Evolutionary conservation across 1,140 invertebrate genomes (phyloP), one percentile per base, ranked within the genome.

Genomic region (Heliconius melpomene): DNA sequence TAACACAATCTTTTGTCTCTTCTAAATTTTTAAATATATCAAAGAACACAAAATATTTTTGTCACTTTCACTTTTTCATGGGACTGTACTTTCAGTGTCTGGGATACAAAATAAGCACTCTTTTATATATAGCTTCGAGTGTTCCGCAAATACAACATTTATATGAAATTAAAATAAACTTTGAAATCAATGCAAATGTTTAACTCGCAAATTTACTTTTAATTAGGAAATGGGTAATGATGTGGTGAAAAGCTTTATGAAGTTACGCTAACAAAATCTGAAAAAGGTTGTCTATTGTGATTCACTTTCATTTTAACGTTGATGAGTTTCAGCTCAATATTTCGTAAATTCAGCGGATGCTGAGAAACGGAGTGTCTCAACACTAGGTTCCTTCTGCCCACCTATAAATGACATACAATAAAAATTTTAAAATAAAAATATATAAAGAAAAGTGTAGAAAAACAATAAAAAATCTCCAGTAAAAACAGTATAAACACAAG

Each of bases 141-240:
- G 74, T 36, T 36, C 16, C 50, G 57, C 74, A 75, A 75, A 75
- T 60, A 75, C 40, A 23, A 52, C 26, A 29, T 74, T 74, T 74
- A 50, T 57, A 57, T 57, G 54, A 57, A 57, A 57, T 57, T 57
- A 57, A n/a, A 57, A 57, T 57, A 57, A 54, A 23, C 54, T 57
- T 57, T 57, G 54, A 57, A 57, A 57, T 57, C 54, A 57, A 57
- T 57, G 54, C 54, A 23, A 57, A 57, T 57, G n/a, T 57, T 57
- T 57, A 57, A 57, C 54, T 57, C 54, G 54, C 9, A 23, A 57
- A 57, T 57, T 57, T 23, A 57, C 54, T 57, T 57, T 57, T 57
- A 23, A 57, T 57, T 57, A 57, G 54, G 20, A 57, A 57, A 57
- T 57, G 54, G n/a, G 54, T 57, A 57, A 57, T 57, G 54, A 57